Evolutionary conservation across 2,888 invertebrate genomes (phyloP).

Genomic region (Pinctada fucata): DNA sequence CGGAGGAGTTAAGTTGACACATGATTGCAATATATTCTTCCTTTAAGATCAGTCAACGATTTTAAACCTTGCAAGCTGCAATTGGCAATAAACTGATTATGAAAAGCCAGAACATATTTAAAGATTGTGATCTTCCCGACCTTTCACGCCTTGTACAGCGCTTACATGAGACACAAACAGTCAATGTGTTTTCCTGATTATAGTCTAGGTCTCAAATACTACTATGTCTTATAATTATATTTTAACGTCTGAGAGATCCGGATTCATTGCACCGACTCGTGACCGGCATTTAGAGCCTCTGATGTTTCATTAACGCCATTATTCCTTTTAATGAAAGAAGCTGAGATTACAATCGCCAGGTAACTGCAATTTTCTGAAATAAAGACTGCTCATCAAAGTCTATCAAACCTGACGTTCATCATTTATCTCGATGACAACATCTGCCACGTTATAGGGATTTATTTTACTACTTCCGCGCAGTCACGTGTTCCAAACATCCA

Average conservation of each 20-base stretch:
- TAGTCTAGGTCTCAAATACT: background rate
- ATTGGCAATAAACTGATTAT: too few species aligned
- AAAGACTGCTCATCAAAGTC: constrained; percentile 32
- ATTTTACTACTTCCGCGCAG: constrained; percentile 7
- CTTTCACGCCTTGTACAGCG: background rate
- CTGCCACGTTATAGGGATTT: constrained; percentile 15
- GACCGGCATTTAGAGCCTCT: background rate
- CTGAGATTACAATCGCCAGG: constrained; percentile 29
- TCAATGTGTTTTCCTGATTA: background rate
- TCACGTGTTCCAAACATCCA: too few species aligned
- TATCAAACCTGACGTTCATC: constrained; percentile 31
- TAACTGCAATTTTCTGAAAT: constrained; percentile 38
- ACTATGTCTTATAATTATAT: background rate
- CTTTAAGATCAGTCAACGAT: too few species aligned
- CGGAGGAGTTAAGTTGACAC: too few species aligned
- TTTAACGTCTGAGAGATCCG: background rate
- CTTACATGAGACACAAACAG: background rate
- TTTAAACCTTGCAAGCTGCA: too few species aligned
- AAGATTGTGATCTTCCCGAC: too few species aligned
- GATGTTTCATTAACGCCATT: background rate
- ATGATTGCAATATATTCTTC: too few species aligned
- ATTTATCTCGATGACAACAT: constrained; percentile 32
- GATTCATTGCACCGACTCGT: background rate
- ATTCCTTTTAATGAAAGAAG: background rate
- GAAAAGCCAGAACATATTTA: too few species aligned